phyloP scores from a whole-genome alignment of 2,113 vertebrate species.

The Ancistrus triradiatus region DNA sequence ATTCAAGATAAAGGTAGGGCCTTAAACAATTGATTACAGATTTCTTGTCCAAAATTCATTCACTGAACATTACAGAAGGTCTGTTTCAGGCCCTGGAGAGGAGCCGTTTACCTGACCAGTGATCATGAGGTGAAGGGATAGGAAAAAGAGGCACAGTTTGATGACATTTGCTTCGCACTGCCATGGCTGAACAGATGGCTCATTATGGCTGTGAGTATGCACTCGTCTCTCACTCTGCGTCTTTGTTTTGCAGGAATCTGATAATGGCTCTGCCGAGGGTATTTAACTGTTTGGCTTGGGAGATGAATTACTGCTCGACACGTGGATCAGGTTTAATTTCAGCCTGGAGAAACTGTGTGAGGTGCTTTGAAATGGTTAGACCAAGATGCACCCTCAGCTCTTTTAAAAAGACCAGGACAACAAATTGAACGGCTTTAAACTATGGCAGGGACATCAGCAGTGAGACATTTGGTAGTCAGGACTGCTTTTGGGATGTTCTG shows the following conservation, averaged over 20 bases:
- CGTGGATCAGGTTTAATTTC: conserved; percentile 33
- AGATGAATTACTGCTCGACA: conserved; percentile 33
- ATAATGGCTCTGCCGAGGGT: conserved; percentile 32
- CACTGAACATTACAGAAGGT: conserved; percentile 45
- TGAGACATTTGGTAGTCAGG: no score
- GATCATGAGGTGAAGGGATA: conserved; percentile 14
- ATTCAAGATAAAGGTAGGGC: conserved; percentile 3
- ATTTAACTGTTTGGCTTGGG: conserved; percentile 32
- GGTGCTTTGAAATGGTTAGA: conserved; percentile 7
- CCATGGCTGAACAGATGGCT: conserved; percentile 48
- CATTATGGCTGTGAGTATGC: conserved; percentile 31
- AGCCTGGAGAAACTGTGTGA: conserved; percentile 18
- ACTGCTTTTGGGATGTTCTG: no score
- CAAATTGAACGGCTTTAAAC: no score
- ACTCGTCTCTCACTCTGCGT: conserved; percentile 13
- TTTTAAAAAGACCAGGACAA: neutral
- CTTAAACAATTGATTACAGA: conserved; percentile 45
- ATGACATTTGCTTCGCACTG: conserved; percentile 43
- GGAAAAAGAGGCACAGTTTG: conserved; percentile 22
- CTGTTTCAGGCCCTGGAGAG: conserved; percentile 45
- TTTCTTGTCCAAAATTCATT: neutral
- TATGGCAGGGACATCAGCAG: no score
- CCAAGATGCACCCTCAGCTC: neutral
- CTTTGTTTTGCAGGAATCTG: conserved; percentile 45
- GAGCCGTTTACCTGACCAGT: conserved; percentile 46